phyloP scores from a whole-genome alignment of 1,140 invertebrate species.

The Bombus confusus region DNA sequence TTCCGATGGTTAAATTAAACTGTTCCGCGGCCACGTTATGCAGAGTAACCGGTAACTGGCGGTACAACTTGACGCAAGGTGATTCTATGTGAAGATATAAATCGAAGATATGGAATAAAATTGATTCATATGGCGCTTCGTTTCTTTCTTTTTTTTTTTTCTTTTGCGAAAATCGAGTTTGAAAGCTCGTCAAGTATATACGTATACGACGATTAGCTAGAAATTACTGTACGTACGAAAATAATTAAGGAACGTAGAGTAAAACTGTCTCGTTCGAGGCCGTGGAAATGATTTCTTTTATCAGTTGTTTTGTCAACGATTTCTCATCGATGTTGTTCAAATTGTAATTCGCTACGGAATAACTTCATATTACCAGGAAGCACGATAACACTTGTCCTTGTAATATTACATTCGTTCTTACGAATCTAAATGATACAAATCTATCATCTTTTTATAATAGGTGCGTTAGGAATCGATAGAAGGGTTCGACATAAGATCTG shows the following conservation, averaged over 20 bases:
- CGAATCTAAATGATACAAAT: not conserved
- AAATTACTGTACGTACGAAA: not conserved
- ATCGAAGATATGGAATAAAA: not conserved
- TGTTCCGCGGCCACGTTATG: not conserved
- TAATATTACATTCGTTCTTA: not conserved
- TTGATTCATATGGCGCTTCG: not conserved
- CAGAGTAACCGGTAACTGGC: not conserved
- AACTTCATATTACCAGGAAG: too few relatives aligned
- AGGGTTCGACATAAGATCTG: not conserved
- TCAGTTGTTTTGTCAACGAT: too few relatives aligned
- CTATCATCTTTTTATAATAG: not conserved
- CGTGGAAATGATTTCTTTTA: not conserved
- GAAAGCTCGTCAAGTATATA: not conserved
- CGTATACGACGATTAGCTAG: not conserved
- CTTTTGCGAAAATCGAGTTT: not conserved
- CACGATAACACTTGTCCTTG: too few relatives aligned
- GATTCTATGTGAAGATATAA: not conserved
- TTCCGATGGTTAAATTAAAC: not conserved
- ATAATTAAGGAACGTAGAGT: not conserved
- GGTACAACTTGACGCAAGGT: not conserved
- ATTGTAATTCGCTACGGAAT: too few relatives aligned
- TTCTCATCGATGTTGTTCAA: too few relatives aligned
- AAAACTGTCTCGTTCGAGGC: not conserved
- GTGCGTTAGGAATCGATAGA: not conserved
- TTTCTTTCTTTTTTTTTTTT: too few relatives aligned